Percentiles rank a stretch among this genome's conserved stretches.
These are phyloP conservation scores for Chrysina gloriosa DNA, from an alignment of 2,888 invertebrate species.

Conservation along the genomic window DNA sequence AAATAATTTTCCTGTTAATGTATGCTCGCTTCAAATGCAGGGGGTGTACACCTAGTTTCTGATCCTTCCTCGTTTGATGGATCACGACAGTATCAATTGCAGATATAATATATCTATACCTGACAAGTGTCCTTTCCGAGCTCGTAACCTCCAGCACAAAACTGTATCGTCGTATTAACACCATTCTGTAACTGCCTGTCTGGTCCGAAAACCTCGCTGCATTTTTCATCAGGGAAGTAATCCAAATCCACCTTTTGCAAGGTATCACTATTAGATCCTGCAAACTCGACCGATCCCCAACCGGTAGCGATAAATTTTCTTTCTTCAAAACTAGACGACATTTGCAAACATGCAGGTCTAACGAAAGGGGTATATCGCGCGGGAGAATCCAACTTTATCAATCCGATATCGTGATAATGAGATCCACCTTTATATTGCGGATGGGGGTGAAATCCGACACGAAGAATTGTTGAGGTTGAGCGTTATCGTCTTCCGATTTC, in stretches of 20 bases:
- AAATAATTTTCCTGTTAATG: too few species aligned
- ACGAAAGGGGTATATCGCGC: conserved; percentile 62
- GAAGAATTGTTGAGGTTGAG: conserved; percentile 57
- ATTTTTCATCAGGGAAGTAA: conserved; percentile 55
- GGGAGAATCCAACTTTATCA: conserved; percentile 62
- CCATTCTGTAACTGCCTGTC: conserved; percentile 25
- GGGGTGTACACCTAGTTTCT: too few species aligned
- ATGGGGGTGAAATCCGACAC: conserved; percentile 61
- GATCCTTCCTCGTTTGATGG: too few species aligned
- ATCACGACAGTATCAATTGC: too few species aligned
- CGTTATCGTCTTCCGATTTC: conserved; percentile 50
- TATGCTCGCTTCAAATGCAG: too few species aligned
- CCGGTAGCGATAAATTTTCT: conserved; percentile 62
- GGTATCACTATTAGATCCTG: conserved; percentile 54
- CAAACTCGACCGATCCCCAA: conserved; percentile 63
- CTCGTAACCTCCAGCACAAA: conserved; percentile 64
- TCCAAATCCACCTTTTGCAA: conserved; percentile 65
- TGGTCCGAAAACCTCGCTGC: conserved; percentile 55
- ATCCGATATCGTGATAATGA: conserved; percentile 68
- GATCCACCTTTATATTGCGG: conserved; percentile 62
- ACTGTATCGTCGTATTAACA: conserved; percentile 29
- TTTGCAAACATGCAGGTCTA: conserved; percentile 66
- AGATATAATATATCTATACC: conserved; percentile 56
- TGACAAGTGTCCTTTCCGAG: conserved; percentile 66
- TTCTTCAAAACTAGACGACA: conserved; percentile 45